These are phyloP conservation scores for Podotricha telesiphe DNA, from an alignment of 2,888 invertebrate species.

Conservation along the genomic window DNA sequence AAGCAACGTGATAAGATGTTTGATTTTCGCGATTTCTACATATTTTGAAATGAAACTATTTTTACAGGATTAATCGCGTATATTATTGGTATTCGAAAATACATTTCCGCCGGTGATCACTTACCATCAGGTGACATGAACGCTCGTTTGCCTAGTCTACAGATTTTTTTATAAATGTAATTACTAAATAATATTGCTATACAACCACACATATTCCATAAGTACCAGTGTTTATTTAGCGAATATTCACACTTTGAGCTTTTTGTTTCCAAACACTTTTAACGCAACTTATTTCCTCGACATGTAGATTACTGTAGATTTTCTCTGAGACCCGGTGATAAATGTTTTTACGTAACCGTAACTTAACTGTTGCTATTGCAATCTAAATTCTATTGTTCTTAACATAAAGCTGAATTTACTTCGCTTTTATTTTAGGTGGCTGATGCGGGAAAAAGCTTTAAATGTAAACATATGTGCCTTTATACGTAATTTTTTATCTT, in stretches of 20 bases:
- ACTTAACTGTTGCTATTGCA: constrained; percentile 13
- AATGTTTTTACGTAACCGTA: constrained; percentile 36
- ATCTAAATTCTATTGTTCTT: constrained; percentile 1
- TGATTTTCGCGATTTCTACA: no score
- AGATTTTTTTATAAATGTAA: no score
- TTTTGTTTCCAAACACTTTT: constrained; percentile 34
- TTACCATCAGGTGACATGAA: no score
- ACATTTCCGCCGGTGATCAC: no score
- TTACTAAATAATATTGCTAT: no score
- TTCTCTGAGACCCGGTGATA: constrained; percentile 39
- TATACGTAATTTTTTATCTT: constrained; percentile 12
- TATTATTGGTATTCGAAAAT: no score
- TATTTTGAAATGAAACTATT: no score
- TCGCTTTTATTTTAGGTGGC: no score
- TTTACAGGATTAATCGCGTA: no score
- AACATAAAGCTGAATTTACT: background rate
- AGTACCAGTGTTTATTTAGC: constrained; percentile 11
- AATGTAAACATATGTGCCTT: background rate
- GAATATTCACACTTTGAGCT: constrained; percentile 26
- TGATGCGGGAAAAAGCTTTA: constrained; percentile 11
- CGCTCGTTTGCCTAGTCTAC: no score
- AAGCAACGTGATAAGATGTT: no score
- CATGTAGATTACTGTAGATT: constrained; percentile 42
- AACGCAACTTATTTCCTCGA: constrained; percentile 38
- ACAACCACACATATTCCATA: background rate